Percentiles rank a stretch among this genome's conserved stretches.
Conservation (phyloP, 1,140 invertebrate genomes). For the Drosophila subpulchrella region DNA sequence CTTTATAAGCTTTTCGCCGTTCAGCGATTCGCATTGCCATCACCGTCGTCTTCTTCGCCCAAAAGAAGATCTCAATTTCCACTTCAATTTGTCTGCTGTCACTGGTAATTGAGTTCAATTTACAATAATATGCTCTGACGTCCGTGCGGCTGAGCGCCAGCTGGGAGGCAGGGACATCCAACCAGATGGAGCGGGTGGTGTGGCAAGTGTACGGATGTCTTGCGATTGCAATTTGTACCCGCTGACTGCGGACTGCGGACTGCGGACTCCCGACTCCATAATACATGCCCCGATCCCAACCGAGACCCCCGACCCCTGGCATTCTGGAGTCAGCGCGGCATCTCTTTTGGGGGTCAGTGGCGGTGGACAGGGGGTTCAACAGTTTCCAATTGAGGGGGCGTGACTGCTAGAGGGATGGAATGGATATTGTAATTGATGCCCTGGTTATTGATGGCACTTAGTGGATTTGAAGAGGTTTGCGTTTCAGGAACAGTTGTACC, state of each 20-base stretch:
- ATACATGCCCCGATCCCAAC: conserved; percentile 1
- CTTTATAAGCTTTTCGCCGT: conserved; percentile 41
- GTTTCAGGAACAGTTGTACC: conserved; percentile 4
- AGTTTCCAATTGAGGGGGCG: conserved; percentile 65
- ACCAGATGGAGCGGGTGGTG: conserved; percentile 6
- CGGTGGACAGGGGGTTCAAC: conserved; percentile 43
- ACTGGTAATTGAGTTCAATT: conserved; percentile 84
- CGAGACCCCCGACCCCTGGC: conserved; percentile 23
- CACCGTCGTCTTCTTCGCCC: conserved; percentile 33
- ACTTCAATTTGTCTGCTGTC: conserved; percentile 84
- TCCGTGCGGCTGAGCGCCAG: conserved; percentile 71
- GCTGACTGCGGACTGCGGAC: conserved; percentile 23
- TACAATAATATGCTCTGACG: conserved; percentile 83
- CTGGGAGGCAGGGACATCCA: conserved; percentile 20
- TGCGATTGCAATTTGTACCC: conserved; percentile 76
- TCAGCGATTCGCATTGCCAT: conserved; percentile 26
- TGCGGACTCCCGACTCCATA: background rate
- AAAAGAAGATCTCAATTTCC: conserved; percentile 84
- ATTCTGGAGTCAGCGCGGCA: conserved; percentile 17
- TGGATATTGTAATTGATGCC: conserved; percentile 50
- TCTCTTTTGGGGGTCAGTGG: conserved; percentile 56
- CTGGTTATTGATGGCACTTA: conserved; percentile 27
- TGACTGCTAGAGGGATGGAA: conserved; percentile 25
- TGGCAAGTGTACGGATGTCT: conserved; percentile 72
- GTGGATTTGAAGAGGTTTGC: conserved; percentile 30